A percentile compares a stretch with the other conserved stretches of the same genome.
Evolutionary conservation across 2,113 vertebrate genomes (phyloP).

Genomic region (Planiliza haematocheilus): DNA sequence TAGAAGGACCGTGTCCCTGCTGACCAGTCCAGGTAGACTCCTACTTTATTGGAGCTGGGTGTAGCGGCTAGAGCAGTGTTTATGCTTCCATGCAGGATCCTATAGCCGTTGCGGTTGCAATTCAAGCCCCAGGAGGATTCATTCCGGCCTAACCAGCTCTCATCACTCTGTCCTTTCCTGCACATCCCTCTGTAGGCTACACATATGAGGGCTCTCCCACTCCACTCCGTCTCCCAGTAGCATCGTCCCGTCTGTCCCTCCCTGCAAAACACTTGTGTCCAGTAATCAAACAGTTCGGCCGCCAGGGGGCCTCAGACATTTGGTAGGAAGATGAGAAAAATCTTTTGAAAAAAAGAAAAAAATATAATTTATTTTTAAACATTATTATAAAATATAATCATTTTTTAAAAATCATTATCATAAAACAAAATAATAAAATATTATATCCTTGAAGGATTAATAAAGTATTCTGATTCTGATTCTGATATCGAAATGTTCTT

Average conservation of each 20-base stretch:
- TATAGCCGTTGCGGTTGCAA: slow-evolving; percentile 57
- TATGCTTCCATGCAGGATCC: slow-evolving; percentile 19
- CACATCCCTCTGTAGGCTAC: slow-evolving; percentile 61
- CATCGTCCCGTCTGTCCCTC: slow-evolving; percentile 59
- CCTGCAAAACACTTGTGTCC: slow-evolving; percentile 68
- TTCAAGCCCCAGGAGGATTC: slow-evolving; percentile 69
- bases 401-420: no score
- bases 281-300: no score
- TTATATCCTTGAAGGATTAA: no score
- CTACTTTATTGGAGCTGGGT: slow-evolving; percentile 49
- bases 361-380: no score
- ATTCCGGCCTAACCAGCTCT: slow-evolving; percentile 69
- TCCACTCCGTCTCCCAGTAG: slow-evolving; percentile 76
- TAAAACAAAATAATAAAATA: no score
- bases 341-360: no score
- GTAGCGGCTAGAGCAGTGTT: not conserved
- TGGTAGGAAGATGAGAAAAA: no score
- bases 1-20: slow-evolving; percentile 67
- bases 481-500: no score
- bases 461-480: no score
- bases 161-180: slow-evolving; percentile 63
- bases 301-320: no score
- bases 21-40: slow-evolving; percentile 68
- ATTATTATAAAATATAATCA: no score
- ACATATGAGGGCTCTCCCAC: slow-evolving; percentile 52